Percentiles rank a stretch among this genome's conserved stretches.
Evolutionary conservation across 2,113 vertebrate genomes (phyloP).

Genomic region (Penelope pileata): DNA sequence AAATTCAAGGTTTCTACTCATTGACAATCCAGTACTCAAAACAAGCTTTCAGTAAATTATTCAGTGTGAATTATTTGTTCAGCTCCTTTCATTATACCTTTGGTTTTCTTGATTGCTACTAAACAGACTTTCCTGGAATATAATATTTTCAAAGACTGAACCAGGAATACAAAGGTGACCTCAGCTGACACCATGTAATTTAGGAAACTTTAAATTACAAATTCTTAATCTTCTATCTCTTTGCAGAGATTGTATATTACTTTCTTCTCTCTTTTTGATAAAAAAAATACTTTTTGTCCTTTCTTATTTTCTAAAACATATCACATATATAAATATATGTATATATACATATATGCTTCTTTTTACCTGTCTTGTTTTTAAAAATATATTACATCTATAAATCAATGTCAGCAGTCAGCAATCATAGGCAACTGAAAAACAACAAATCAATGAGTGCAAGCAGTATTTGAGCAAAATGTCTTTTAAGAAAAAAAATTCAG

Average conservation of each 20-base stretch:
- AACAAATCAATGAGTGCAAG: background rate
- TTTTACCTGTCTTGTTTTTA: background rate
- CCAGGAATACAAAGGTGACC: conserved; percentile 6
- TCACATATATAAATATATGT: too few species aligned
- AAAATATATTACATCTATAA: background rate
- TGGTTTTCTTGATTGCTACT: conserved; percentile 47
- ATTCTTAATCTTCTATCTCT: background rate
- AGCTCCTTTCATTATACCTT: conserved; percentile 44
- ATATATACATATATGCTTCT: too few species aligned
- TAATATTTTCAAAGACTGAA: background rate
- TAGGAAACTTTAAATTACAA: background rate
- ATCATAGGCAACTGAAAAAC: background rate
- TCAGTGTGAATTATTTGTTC: conserved; percentile 70
- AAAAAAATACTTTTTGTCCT: background rate
- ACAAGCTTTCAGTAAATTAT: conserved; percentile 42
- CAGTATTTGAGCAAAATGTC: background rate
- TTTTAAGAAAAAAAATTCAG: background rate
- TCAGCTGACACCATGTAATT: background rate
- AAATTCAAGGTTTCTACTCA: background rate
- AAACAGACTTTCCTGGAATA: conserved; percentile 25
- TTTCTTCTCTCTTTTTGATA: background rate
- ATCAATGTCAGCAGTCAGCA: background rate
- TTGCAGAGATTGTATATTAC: background rate
- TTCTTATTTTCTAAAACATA: background rate
- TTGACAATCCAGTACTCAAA: background rate